Base-by-base conservation (phyloP, 2,888 invertebrate species). In the Phania funesta region DNA sequence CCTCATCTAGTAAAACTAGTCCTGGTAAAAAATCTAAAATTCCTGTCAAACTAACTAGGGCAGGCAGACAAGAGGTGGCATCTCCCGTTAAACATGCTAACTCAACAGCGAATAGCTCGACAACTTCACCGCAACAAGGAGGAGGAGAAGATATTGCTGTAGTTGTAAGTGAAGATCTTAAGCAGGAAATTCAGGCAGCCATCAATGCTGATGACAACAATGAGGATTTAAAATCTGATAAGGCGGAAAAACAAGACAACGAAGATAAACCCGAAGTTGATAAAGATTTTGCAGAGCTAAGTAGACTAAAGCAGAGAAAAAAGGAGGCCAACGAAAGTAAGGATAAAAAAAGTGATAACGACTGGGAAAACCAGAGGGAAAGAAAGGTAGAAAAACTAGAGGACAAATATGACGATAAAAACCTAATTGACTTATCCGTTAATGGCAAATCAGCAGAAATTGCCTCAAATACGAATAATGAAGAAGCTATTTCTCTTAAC, bases 121-220 rank as follows among this genome's bases (percentile, higher is more conserved):
- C 58, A 22, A 1, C 64, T 6, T 18, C 20, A 22, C 82, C 82
- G 0, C 90, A 91, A 73, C 90, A 90, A 11, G 91, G 91, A 13
- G 91, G 91, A 2, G 91, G 91, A n/a, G 91, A 91, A 84, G 91
- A 88, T 44, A 90, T 90, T 46, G 91, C 91, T n/a, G 90, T 89
- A 38, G 84, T 91, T 20, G 86, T 86, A 2, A 89, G 87, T 35
- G 91, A 91, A 52, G 90, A 90, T 48, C 84, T 91, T 32, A 89
- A 90, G 65, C 86, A 86, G 65, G 90, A 90, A 83, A 90, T 90
- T 35, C 88, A 90, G 50, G 90, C 88, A 0, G 90, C 90, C 50
- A 89, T 90, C 20, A 88, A 90, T 48, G 76, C 60, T 9, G 89
- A 91, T 82, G 90, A 88, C 35, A 87, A 64, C 11, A 79, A 84